These are phyloP conservation scores for Campoletis raptor DNA, from an alignment of 2,888 invertebrate species.

Conservation along the genomic window DNA sequence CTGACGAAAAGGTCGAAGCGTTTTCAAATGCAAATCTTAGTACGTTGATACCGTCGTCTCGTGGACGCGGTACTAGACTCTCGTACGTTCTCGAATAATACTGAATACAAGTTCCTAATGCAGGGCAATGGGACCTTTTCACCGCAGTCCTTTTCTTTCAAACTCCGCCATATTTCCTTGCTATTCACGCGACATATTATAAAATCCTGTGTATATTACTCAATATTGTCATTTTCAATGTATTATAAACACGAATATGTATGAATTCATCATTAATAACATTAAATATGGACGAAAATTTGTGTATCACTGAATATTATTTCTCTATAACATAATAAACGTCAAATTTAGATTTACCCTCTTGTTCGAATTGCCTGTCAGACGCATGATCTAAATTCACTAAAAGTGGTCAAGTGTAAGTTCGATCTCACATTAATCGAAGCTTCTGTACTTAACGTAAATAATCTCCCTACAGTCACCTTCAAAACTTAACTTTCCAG, in stretches of 20 bases:
- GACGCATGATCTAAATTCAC: background rate
- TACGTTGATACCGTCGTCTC: constrained; percentile 24
- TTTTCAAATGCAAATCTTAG: constrained; percentile 78
- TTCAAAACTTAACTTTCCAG: too few species aligned
- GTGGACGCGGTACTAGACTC: background rate
- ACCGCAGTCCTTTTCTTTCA: constrained; percentile 31
- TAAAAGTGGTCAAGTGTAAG: background rate
- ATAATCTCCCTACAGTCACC: too few species aligned
- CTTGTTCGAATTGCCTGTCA: background rate
- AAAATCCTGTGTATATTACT: background rate
- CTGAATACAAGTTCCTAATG: constrained; percentile 36
- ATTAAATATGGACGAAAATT: background rate
- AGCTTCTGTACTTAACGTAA: background rate
- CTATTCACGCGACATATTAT: constrained; percentile 9
- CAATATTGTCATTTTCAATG: background rate
- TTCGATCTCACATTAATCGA: background rate
- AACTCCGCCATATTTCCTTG: constrained; percentile 24
- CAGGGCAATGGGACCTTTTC: constrained; percentile 41
- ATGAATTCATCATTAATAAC: background rate
- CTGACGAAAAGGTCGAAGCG: constrained; percentile 78
- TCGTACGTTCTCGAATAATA: constrained; percentile 33
- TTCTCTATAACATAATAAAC: background rate
- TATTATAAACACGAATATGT: background rate
- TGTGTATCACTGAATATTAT: background rate
- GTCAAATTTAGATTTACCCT: background rate